A percentile compares a stretch with the other conserved stretches of the same genome.
Conservation (phyloP, 1,140 invertebrate species). For the Bombus turneri region DNA sequence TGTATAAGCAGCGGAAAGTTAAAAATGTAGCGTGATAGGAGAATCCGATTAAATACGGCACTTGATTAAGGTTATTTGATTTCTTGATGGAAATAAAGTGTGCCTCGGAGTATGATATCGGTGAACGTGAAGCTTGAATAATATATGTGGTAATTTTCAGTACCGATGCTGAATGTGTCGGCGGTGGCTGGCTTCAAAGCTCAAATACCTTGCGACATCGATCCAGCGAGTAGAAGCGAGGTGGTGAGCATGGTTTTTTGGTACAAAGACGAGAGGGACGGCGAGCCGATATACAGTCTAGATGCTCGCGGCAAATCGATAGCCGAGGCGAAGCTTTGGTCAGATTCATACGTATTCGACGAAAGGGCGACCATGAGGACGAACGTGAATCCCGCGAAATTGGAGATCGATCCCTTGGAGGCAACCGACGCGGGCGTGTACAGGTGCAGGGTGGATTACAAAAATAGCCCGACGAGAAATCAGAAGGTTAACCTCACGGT, state of each 20-base stretch:
- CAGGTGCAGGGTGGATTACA: conserved; percentile 89
- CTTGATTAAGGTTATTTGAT: no score
- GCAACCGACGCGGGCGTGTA: conserved; percentile 87
- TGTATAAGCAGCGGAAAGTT: no score
- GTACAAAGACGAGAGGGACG: conserved; percentile 86
- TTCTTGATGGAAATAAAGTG: no score
- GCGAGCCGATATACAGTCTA: conserved; percentile 80
- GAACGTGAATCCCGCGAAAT: conserved; percentile 81
- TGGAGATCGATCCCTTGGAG: conserved; percentile 83
- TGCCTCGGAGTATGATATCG: not conserved
- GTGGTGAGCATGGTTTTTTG: conserved; percentile 87
- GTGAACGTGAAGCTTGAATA: not conserved
- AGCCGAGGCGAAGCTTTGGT: conserved; percentile 82
- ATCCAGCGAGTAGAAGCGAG: conserved; percentile 83
- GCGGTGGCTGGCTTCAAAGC: conserved; percentile 86
- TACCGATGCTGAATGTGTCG: conserved; percentile 83
- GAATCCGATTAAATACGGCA: no score
- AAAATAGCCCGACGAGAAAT: conserved; percentile 87
- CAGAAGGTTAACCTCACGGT: conserved; percentile 88
- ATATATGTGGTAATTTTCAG: conserved; percentile 72
- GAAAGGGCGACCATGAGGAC: conserved; percentile 84
- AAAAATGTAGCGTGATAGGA: no score
- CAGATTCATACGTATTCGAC: conserved; percentile 87
- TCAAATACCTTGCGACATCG: conserved; percentile 86
- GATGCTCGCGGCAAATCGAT: conserved; percentile 79